These are phyloP conservation scores for Apaloderma vittatum DNA, from an alignment of 2,113 vertebrate genomes.

Conservation along the genomic window DNA sequence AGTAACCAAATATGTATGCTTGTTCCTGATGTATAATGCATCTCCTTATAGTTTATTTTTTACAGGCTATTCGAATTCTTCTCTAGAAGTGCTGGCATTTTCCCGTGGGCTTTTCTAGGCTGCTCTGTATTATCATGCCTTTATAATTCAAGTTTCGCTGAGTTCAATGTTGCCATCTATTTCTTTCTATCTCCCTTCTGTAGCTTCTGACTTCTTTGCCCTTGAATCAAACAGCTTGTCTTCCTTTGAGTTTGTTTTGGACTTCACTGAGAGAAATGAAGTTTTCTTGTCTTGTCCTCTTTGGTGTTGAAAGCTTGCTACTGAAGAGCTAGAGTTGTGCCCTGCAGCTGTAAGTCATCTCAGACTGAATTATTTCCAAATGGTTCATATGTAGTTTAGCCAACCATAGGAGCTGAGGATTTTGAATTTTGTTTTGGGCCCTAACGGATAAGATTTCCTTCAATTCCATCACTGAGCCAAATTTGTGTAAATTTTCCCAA, in stretches of 20 bases:
- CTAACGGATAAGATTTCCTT: background rate
- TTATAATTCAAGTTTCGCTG: background rate
- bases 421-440: background rate
- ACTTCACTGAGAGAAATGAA: background rate
- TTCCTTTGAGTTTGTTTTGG: background rate
- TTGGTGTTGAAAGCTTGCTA: background rate
- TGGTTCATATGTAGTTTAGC: background rate
- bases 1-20: background rate
- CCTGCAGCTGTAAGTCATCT: background rate
- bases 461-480: background rate
- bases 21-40: background rate
- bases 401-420: background rate
- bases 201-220: background rate
- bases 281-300: background rate
- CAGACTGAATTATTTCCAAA: background rate
- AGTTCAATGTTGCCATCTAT: accelerated
- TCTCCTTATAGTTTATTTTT: background rate
- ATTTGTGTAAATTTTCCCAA: background rate
- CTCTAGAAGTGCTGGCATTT: background rate
- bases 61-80: background rate
- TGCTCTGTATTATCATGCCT: background rate
- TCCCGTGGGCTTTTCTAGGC: background rate
- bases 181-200: background rate
- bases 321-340: background rate
- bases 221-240: background rate